These are phyloP conservation scores for Leuctra nigra DNA, from an alignment of 2,888 invertebrate genomes.

Conservation along the genomic window DNA sequence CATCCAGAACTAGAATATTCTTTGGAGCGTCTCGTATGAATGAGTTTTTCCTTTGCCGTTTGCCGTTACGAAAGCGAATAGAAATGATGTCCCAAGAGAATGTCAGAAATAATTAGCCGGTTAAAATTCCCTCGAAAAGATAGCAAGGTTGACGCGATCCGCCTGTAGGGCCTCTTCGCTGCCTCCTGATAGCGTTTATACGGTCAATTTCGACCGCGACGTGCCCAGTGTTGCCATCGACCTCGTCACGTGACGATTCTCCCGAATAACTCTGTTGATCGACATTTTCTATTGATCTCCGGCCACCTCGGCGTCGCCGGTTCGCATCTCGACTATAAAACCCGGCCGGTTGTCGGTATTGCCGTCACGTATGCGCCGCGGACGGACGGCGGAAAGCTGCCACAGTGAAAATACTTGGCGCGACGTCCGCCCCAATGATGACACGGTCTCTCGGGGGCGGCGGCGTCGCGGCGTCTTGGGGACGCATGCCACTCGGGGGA, in stretches of 20 bases:
- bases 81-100: too few relatives aligned
- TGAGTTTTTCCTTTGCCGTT: too few relatives aligned
- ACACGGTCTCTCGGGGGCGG: slow-evolving; percentile 1
- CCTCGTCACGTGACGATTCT: background rate
- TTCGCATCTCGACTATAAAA: background rate
- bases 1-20: too few relatives aligned
- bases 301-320: background rate
- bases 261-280: slow-evolving; percentile 5
- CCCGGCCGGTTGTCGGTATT: background rate
- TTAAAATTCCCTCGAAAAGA: too few relatives aligned
- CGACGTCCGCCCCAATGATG: slow-evolving; percentile 5
- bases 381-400: background rate
- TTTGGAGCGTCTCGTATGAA: too few relatives aligned
- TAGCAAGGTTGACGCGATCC: too few relatives aligned
- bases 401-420: background rate
- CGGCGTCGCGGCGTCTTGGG: background rate
- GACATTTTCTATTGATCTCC: slow-evolving; percentile 3
- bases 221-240: too few relatives aligned
- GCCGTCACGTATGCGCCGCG: slow-evolving; percentile 2
- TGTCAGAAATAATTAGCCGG: too few relatives aligned
- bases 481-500: slow-evolving; percentile 1
- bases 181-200: too few relatives aligned
- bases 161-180: too few relatives aligned
- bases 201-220: too few relatives aligned
- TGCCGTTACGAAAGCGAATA: too few relatives aligned